Conservation (phyloP, 2,888 invertebrate species). For the Hypselothyrea guttata region DNA sequence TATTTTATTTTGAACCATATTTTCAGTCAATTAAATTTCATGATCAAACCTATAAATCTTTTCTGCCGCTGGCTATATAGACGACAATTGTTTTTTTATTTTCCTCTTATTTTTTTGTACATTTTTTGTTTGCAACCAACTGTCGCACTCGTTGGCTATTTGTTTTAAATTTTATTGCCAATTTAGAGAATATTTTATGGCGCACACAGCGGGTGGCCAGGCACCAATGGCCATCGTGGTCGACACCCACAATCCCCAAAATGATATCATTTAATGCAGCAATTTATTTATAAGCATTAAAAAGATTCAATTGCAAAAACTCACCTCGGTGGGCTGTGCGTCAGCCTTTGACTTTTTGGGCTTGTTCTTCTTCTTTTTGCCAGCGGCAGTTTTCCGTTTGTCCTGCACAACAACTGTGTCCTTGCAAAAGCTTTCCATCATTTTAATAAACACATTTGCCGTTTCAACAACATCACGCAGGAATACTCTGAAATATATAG, state of each 20-base stretch:
- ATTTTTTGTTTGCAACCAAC: conserved; percentile 10
- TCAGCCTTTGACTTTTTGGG: conserved; percentile 58
- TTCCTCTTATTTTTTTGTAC: too few species aligned
- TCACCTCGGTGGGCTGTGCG: conserved; percentile 76
- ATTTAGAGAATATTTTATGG: conserved; percentile 74
- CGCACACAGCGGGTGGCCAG: conserved; percentile 56
- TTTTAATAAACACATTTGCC: conserved; percentile 94
- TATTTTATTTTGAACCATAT: conserved; percentile 66
- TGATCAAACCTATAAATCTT: conserved; percentile 78
- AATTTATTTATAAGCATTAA: conserved; percentile 66
- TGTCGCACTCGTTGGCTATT: conserved; percentile 57
- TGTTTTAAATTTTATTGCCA: conserved; percentile 76
- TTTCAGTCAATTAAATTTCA: conserved; percentile 82
- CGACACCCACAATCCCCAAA: conserved; percentile 42
- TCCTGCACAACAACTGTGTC: conserved; percentile 88
- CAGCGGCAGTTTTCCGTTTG: conserved; percentile 73
- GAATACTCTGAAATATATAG: conserved; percentile 85
- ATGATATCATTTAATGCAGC: conserved; percentile 70
- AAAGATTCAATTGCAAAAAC: conserved; percentile 45
- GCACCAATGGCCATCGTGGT: conserved; percentile 5
- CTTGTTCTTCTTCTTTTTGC: conserved; percentile 77
- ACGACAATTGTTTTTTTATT: conserved; percentile 52
- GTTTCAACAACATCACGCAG: conserved; percentile 94
- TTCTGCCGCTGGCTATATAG: conserved; percentile 24
- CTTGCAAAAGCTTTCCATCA: conserved; percentile 90